Base-by-base conservation (phyloP, 2,797 vertebrate species). In the Bradypodion ventrale region DNA sequence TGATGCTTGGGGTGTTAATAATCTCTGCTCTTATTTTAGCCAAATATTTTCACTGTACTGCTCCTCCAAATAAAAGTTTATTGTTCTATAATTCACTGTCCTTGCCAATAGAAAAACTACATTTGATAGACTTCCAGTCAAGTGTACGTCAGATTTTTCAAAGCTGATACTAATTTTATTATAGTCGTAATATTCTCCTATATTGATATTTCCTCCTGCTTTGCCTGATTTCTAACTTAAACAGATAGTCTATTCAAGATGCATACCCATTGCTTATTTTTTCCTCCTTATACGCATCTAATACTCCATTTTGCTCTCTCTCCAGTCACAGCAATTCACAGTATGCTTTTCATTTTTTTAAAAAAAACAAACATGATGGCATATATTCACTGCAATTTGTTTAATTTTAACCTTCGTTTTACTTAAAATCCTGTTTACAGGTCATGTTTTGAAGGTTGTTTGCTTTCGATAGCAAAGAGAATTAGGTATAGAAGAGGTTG, bases 381-480 rank as follows among this genome's bases (percentile, higher is more conserved):
- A 56, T 12, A 72, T 2, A 0, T 27, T 44, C 9, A 2, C 52
- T 23, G 1, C 72, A 68, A 32, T 87, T 84, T 75, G 27, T 89
- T 87, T 89, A 27, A 59, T 89, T 91, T 82, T 69, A 86, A 60
- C 74, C 23, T 59, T 1, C 76, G 72, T 79, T 10, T 25, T 76
- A n/a, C n/a, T n/a, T n/a, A n/a, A n/a, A n/a, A n/a, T n/a, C n/a
- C n/a, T n/a, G n/a, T n/a, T 29, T 83, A 27, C 42, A 0, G 0
- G 29, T 56, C 79, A 1, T 75, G 68, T 69, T 81, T 37, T 63
- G 12, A 68, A 86, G 42, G n/a, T 5, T 7, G 9, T 25, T 73
- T 60, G 59, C 49, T 32, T 1, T 77, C 52, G n/a, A 44, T 75
- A 80, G 72, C 6, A 52, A 81, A 73, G 7, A 80, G 72, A 42